Evolutionary conservation across 1,140 invertebrate genomes (phyloP).

Genomic region (Chironomus tepperi): DNA sequence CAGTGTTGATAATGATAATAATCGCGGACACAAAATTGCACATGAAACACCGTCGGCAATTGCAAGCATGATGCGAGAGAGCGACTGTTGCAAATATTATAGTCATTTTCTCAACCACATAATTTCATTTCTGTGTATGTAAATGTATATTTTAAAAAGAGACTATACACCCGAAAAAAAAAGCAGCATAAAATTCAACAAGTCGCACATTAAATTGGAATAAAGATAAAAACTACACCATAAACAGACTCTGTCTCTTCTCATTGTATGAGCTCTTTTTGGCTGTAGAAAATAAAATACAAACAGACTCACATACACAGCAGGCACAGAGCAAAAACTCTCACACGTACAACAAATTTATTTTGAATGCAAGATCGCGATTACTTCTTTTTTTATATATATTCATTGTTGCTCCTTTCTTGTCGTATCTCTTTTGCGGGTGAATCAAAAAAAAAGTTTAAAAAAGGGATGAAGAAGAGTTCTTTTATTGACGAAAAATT

Average conservation of each 20-base stretch:
- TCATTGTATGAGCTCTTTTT: not conserved
- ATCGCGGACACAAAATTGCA: too few relatives aligned
- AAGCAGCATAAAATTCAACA: slow-evolving; percentile 16
- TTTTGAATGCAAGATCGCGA: not conserved
- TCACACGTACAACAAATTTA: too few relatives aligned
- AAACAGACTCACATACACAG: not conserved
- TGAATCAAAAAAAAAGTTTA: too few relatives aligned
- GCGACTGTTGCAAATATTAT: not conserved
- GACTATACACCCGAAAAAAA: not conserved
- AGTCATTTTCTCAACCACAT: not conserved
- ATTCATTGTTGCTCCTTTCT: too few relatives aligned
- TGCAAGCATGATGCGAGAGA: too few relatives aligned
- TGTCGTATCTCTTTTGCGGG: too few relatives aligned
- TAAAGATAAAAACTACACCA: slow-evolving; percentile 5
- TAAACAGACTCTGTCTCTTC: not conserved
- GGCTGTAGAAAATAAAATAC: not conserved
- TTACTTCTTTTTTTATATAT: not conserved
- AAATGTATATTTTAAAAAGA: not conserved
- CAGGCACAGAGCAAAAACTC: too few relatives aligned
- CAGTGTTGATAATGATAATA: not conserved
- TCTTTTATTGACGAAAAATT: too few relatives aligned
- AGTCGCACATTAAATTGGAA: slow-evolving; percentile 21
- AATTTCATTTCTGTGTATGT: not conserved
- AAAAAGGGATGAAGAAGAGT: too few relatives aligned
- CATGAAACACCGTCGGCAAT: too few relatives aligned